Base-by-base conservation (phyloP, 2,888 invertebrate genomes). In the Sarcophaga caerulescens region DNA sequence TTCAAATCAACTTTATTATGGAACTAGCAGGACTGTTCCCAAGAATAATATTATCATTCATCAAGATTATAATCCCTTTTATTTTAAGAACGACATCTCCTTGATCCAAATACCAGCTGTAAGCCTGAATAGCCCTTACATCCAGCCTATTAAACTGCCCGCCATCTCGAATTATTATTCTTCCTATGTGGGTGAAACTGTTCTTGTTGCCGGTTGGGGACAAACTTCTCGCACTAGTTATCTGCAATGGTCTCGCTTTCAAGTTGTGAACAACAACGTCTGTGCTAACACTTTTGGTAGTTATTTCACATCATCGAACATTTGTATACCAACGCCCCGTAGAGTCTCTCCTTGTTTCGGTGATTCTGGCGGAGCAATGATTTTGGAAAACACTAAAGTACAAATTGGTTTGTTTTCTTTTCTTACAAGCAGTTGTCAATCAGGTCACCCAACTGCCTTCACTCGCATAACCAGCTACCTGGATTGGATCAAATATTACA, bases 141-240 rank as follows among this genome's bases (percentile, higher is more conserved):
- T 90, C 73, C 88, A 88, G 23, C 80, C 87, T 45, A 70, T 90
- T 59, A 25, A 4, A 10, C 74, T 92, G 75, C 92, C 92, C 47
- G 1, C 79, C 0, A 66, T 88, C 11, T 47, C 89, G 65, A 74
- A 65, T 66, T 66, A 78, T 66, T 90, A 91, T 81, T 89, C 90
- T 17, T 89, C 85, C 74, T 93, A 93, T 77, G 89, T 89, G 10
- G 92, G 91, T n/a, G 85, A 89, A 6, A 21, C 62, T 2, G 93
- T 91, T 12, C 87, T 90, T 21, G 93, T 93, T 62, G 93, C 93
- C 84, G 94, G 94, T 59, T 94, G 94, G 94, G 94, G 94, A 69
- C 91, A 89, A 76, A 89, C 35, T 63, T 89, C 74, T 71, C 90
- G 90, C 21, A 80, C 90, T 69, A 74, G 21, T 35, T 90, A 90